Evolutionary conservation across 2,113 vertebrate species (phyloP), one percentile per base, ranked within the genome.

Genomic region (Protobothrops flavoviridis): DNA sequence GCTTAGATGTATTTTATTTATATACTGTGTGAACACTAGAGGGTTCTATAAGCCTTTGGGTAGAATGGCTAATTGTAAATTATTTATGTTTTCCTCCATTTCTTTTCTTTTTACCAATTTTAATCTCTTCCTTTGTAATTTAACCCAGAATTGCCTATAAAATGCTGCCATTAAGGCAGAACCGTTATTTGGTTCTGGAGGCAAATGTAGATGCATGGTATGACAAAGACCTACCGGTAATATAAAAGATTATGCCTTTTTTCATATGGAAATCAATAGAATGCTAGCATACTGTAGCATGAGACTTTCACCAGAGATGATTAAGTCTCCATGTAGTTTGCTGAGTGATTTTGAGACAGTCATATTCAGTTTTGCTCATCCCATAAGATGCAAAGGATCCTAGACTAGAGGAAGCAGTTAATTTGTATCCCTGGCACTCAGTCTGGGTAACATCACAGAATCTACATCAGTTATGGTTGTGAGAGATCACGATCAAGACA

Each of bases 21-120:
- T 89, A n/a, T 74, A 55, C 50, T n/a, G 2, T 50, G 43, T 92
- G 91, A 88, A 88, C 59, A 88, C 48, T 69, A 92, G 86, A 74
- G 64, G 91, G 91, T 45, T 43, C 50, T 53, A 74, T 45, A 88
- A 92, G n/a, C 56, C 7, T 92, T 56, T 92, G 26, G 29, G 53
- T 39, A 39, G 20, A 90, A 69, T 91, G 64, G 29, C 64, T 33
- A 69, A 33, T 69, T 69, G 29, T 69, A 69, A 69, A 69, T n/a
- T n/a, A 45, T 17, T 5, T 85, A 39, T 3, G 0, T 85, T 43
- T 13, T 17, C 23, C 17, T 59, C 85, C 21, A 3, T 74, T 61
- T 26, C 10, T 85, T 85, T 85, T 91, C n/a, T 55, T 26, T 91
- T 55, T 52, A 55, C 8, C 5, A 11, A 7, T n/a, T 74, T 52